phyloP scores from a whole-genome alignment of 1,140 invertebrate genomes.

The Fopius arisanus region DNA sequence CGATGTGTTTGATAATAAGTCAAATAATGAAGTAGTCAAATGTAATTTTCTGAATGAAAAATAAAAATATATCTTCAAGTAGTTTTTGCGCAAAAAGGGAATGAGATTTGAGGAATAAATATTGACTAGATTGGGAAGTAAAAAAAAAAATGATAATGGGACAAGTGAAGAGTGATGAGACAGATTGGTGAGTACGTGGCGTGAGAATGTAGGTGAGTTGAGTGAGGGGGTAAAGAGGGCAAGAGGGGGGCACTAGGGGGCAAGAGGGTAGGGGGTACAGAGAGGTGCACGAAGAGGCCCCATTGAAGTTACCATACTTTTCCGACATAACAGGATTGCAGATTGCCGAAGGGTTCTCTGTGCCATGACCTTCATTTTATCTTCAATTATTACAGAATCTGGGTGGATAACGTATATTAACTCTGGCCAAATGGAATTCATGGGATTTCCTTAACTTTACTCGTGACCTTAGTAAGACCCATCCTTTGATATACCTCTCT shows the following conservation, averaged over 20 bases:
- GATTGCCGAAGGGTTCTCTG: conserved; percentile 3
- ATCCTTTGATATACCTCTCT: conserved; percentile 7
- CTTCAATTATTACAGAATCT: conserved; percentile 5
- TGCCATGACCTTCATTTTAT: conserved; percentile 11
- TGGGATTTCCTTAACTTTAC: neutral
- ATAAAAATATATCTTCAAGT: too few species aligned
- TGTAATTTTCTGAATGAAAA: too few species aligned
- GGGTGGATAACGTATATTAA: neutral
- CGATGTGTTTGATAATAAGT: too few species aligned
- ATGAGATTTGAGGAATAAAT: too few species aligned
- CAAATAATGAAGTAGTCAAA: too few species aligned
- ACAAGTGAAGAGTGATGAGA: neutral
- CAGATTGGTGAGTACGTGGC: neutral
- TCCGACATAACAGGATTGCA: conserved; percentile 6
- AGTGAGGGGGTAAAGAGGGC: neutral
- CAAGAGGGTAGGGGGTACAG: neutral
- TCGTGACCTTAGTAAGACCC: neutral
- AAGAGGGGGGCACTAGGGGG: neutral
- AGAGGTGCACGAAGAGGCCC: neutral
- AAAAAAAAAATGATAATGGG: neutral
- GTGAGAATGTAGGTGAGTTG: conserved; percentile 8
- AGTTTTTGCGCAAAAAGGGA: too few species aligned
- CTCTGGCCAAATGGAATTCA: neutral
- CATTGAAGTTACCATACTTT: neutral
- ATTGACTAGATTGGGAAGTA: neutral